Evolutionary conservation across 2,888 invertebrate species (phyloP).

Genomic region (Drosophila cognata): DNA sequence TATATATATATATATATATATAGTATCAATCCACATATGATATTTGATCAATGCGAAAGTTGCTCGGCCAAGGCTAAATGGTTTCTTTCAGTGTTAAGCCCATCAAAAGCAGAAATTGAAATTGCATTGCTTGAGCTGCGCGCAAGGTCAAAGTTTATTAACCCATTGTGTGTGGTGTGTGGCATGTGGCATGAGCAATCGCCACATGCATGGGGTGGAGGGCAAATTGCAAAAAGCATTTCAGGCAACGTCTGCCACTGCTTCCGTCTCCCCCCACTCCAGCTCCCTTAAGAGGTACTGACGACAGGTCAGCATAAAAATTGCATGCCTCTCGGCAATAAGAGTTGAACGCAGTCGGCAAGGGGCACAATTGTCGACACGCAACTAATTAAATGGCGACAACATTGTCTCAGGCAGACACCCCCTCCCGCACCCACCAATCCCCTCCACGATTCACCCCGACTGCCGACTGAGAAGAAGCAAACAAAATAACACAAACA

Average conservation of each 20-base stretch:
- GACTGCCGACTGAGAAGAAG: constrained; percentile 4
- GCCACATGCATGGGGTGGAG: no score
- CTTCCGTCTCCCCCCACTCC: neutral
- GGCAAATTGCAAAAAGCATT: constrained; percentile 48
- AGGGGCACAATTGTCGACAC: constrained; percentile 18
- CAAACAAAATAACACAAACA: neutral
- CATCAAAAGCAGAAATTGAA: constrained; percentile 19
- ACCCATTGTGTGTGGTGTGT: constrained; percentile 32
- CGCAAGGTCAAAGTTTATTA: constrained; percentile 59
- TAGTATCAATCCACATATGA: neutral
- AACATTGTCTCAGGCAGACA: constrained; percentile 26
- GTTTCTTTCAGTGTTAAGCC: constrained; percentile 22
- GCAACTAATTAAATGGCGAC: constrained; percentile 60
- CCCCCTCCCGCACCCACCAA: no score
- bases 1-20: neutral
- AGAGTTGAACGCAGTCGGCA: neutral
- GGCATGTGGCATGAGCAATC: constrained; percentile 30
- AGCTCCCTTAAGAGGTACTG: neutral
- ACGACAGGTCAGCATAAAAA: constrained; percentile 46
- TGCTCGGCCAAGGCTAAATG: neutral
- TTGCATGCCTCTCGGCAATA: constrained; percentile 43
- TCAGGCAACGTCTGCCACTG: constrained; percentile 13
- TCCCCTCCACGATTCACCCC: neutral
- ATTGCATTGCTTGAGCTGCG: constrained; percentile 29
- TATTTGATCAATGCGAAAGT: neutral